Evolutionary conservation across 2,797 vertebrate species (phyloP).

Genomic region (Ispidina lecontei): DNA sequence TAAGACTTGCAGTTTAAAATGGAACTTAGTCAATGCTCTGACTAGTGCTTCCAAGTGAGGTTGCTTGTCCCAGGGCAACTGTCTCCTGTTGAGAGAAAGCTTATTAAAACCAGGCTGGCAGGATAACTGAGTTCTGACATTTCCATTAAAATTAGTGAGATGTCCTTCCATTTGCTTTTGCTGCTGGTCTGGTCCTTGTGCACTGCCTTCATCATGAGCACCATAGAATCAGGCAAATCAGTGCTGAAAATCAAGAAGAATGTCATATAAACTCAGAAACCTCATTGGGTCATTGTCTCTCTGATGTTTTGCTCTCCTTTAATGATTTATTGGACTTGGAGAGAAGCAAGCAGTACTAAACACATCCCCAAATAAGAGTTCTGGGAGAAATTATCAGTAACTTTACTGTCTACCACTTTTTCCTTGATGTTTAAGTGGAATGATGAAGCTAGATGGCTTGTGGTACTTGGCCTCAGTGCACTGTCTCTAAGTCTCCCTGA

Average conservation of each 20-base stretch:
- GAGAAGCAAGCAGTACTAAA: not conserved
- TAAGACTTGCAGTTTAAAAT: not conserved
- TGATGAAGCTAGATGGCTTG: accelerated
- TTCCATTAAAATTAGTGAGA: not conserved
- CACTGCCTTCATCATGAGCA: not conserved
- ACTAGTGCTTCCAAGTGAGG: not conserved
- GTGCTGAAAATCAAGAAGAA: not conserved
- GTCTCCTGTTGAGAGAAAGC: not conserved
- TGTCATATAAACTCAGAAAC: not conserved
- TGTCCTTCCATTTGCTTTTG: not conserved
- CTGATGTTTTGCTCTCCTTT: not conserved
- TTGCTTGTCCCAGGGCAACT: not conserved
- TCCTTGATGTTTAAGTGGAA: not conserved
- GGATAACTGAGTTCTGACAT: not conserved
- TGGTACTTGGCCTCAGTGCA: not conserved
- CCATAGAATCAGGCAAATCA: not conserved
- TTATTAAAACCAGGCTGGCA: not conserved
- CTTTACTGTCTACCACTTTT: not conserved
- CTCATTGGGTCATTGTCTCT: not conserved
- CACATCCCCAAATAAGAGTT: accelerated
- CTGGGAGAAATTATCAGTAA: not conserved
- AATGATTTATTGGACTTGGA: not conserved
- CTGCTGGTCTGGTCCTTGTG: not conserved
- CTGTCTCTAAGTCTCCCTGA: not conserved
- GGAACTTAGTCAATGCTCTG: not conserved